Base-by-base conservation (phyloP, 2,888 invertebrate genomes). In the Drosophila kambysellisi region DNA sequence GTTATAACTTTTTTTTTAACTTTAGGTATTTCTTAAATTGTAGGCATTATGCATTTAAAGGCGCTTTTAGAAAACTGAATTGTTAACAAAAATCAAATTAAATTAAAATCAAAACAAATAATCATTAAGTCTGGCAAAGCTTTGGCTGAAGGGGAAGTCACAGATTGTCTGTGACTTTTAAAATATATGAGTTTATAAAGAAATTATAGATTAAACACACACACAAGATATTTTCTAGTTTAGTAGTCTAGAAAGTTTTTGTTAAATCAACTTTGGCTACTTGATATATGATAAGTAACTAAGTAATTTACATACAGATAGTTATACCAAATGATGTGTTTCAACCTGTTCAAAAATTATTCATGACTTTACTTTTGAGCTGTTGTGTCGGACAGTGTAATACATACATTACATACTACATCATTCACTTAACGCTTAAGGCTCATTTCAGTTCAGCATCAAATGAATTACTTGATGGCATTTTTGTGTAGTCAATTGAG, bases 401-500 rank as follows among this genome's bases (percentile, higher is more conserved):
- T 60, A 67, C 46, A 46, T 46, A 46, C 43, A 39, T 39, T 46
- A 33, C 54, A 54, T 54, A 29, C 54, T 54, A 63, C 39, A 37
- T 51, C 51, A 52, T 62, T 66, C 56, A 60, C 43, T 64, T 63
- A 51, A 53, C 33, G 32, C 43, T 74, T 68, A 58, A 48, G 65
- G 37, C 43, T 56, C 64, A 76, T 63, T 65, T 67, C 15, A 59
- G n/a, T 64, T 67, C 32, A 68, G 52, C 61, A 68, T 68, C 57
- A 76, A 52, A 73, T 64, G 53, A 52, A 76, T 73, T 67, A 79
- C 62, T 76, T 70, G 67, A 86, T 86, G 85, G 85, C 85, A 86
- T 86, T 86, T 86, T 86, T 86, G 85, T 87, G 85, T 85, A 82
- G 73, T 85, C 77, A 87, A 73, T 77, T 79, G 68, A 46, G 46